Evolutionary conservation across 2,888 invertebrate genomes (phyloP).

Genomic region (Dichetophora obliterata): DNA sequence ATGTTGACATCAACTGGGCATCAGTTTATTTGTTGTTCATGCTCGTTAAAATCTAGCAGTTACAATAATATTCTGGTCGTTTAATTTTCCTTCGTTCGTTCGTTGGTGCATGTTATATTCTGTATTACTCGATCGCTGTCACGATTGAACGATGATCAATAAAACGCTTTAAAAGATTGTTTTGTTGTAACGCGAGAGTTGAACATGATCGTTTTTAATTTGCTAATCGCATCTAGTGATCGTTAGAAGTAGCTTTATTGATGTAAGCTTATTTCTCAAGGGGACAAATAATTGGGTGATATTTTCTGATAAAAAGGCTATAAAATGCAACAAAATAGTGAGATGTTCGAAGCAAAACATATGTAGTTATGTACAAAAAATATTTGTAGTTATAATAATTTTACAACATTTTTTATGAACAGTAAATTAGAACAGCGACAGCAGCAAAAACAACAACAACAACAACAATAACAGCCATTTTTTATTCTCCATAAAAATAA

Average conservation of each 20-base stretch:
- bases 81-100: not conserved
- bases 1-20: constrained; percentile 28
- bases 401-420: too few species aligned
- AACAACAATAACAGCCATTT: too few species aligned
- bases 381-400: too few species aligned
- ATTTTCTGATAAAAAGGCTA: not conserved
- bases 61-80: not conserved
- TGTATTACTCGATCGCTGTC: not conserved
- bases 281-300: not conserved
- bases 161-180: constrained; percentile 51
- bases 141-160: constrained; percentile 1
- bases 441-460: too few species aligned
- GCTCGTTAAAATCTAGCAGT: constrained; percentile 19
- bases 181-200: not conserved
- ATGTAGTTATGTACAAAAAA: not conserved
- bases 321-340: not conserved
- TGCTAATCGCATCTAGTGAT: constrained; percentile 31
- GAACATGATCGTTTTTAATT: constrained; percentile 35
- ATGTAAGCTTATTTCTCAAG: constrained; percentile 7
- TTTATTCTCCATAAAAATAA: too few species aligned
- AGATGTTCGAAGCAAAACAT: not conserved
- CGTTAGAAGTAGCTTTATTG: constrained; percentile 30
- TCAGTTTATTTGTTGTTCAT: constrained; percentile 19
- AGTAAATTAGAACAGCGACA: too few species aligned
- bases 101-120: constrained; percentile 3